A percentile compares a stretch with the other conserved stretches of the same genome.
phyloP scores from a whole-genome alignment of 1,140 invertebrate species.

The Tetramorium alpestre region DNA sequence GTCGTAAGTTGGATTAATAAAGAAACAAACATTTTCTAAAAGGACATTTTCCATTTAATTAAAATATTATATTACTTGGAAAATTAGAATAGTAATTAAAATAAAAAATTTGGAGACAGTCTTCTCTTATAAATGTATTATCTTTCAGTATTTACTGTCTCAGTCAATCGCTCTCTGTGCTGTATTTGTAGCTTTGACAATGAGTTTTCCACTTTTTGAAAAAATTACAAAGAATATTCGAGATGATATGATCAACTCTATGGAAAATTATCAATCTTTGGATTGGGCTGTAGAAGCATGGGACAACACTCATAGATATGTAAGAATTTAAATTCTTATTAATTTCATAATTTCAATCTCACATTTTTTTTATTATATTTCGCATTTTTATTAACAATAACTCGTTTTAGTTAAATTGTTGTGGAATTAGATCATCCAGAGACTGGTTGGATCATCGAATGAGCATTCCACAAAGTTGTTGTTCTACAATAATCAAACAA shows the following conservation, averaged over 20 bases:
- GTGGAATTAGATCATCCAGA: slow-evolving; percentile 73
- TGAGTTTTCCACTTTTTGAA: slow-evolving; percentile 76
- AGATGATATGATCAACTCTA: slow-evolving; percentile 70
- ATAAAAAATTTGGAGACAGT: background rate
- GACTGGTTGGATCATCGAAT: slow-evolving; percentile 72
- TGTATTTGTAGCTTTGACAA: slow-evolving; percentile 69
- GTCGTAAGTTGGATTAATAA: slow-evolving; percentile 64
- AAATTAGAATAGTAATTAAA: background rate
- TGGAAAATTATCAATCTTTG: slow-evolving; percentile 68
- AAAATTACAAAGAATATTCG: slow-evolving; percentile 68
- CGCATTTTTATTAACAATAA: background rate
- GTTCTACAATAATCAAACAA: slow-evolving; percentile 59
- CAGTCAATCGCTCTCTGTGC: slow-evolving; percentile 60
- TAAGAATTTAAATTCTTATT: slow-evolving; percentile 40
- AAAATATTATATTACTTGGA: background rate
- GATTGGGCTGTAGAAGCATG: slow-evolving; percentile 71
- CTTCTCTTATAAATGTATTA: background rate
- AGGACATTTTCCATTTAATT: background rate
- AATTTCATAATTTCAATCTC: background rate
- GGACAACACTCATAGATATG: slow-evolving; percentile 79
- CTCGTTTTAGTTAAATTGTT: slow-evolving; percentile 72
- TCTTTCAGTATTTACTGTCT: slow-evolving; percentile 71
- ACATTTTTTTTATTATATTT: background rate
- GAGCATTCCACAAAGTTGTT: slow-evolving; percentile 76
- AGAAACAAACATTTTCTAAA: background rate